Base-by-base conservation (phyloP, 2,113 vertebrate genomes). In the Siniperca knerii region DNA sequence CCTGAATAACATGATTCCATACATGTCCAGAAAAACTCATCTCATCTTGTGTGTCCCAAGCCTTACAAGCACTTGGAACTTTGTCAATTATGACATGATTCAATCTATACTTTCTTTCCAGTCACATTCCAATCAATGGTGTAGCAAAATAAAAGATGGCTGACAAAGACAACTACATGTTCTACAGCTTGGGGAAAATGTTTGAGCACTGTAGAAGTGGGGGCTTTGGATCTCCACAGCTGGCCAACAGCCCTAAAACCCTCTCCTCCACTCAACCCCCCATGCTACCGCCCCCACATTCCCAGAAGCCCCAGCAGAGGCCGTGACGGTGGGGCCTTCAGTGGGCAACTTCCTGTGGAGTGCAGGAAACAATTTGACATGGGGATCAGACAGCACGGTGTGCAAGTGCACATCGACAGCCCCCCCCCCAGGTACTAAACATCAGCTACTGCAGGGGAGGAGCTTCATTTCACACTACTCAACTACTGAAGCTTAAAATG, bases 341-440 rank as follows among this genome's bases (percentile, higher is more conserved):
- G 84, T 52, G 82, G 86, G 84, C 81, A 89, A 91, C 93, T 95
- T 95, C 95, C 93, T 94, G 90, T 90, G 86, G 90, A 90, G 89
- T 35, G 72, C 94, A 95, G 94, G 95, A 95, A 95, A 93, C 92
- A 90, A 94, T 94, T 94, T 94, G 92, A 94, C 90, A 95, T 75
- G 87, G 93, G 91, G 94, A 95, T 95, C 94, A 95, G 85, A 92
- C 86, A 76, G 87, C 91, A 87, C 11, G 8, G 79, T 92, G 88
- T 75, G 65, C 4, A 44, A 84, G 81, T 21, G 86, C 35, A 83
- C 81, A 91, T 82, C 84, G 44, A 82, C 76, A 83, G 81, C 66
- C 12, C 55, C 76, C 46, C 9, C 52, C 60, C 52, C 20, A 3
- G 25, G 62, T 74, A 66, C 44, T 44, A 29, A 58, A 77, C 73